Evolutionary conservation across 2,888 invertebrate species (phyloP), one percentile per base, ranked within the genome.

Genomic region (Erebia palarica): DNA sequence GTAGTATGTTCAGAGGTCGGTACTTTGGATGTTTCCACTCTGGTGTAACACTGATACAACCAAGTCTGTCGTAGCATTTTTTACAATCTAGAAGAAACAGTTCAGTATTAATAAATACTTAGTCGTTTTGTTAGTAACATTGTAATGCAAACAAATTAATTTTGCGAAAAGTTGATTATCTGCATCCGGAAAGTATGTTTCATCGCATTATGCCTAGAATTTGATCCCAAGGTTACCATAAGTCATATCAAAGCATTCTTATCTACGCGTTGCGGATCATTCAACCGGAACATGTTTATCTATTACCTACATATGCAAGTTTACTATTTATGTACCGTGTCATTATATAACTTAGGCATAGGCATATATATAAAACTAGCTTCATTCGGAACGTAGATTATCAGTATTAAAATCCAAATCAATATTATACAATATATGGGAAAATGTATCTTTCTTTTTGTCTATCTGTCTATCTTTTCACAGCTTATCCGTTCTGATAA

Each of bases 41-140:
- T n/a, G 53, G 44, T 14, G 61, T 57, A 13, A 63, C 10, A 21
- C 14, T 55, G 8, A 69, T 57, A 55, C 68, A 57, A 13, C 63
- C 68, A 11, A 69, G 63, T 18, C n/a, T 18, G 9, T 63, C 44
- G 42, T 21, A 69, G n/a, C 68, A 63, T 63, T 63, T 69, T 42
- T 63, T 44, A 18, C 21, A 55, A 16, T 13, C 51, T 61, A 55
- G 1, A 68, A 49, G 8, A 58, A 18, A 47, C 5, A 44, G 16
- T 57, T 57, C 21, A 11, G 0, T 18, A 11, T 18, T 1, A 3
- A 55, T 10, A 1, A 10, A 55, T 18, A 8, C 27, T 27, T 0
- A 27, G 27, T 27, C 27, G 27, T 27, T 27, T 27, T 27, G 27
- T 27, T 27, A 27, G 3, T 27, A 27, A 27, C 27, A 27, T 2